Conservation (phyloP, 64 coral and sea anemone species). For the Stylophora pistillata region DNA sequence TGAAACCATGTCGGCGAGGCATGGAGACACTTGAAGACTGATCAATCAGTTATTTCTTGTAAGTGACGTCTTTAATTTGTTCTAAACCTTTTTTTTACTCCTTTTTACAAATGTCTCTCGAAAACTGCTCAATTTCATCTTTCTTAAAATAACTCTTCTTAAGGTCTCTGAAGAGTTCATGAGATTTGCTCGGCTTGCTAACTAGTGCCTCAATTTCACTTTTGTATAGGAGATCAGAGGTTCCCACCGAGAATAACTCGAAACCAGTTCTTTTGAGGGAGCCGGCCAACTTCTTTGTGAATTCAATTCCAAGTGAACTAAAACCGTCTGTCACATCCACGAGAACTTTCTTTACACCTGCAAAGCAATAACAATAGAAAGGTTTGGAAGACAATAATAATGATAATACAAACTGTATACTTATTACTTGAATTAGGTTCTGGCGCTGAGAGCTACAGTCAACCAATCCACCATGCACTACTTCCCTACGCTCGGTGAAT, state of each 20-base stretch:
- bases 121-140: constrained; percentile 2
- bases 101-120: not conserved
- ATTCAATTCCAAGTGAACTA: not conserved
- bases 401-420: no score
- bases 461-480: no score
- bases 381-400: no score
- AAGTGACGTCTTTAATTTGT: no score
- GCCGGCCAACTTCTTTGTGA: not conserved
- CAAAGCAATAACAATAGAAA: not conserved
- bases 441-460: no score
- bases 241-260: constrained; percentile 42
- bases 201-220: constrained; percentile 14
- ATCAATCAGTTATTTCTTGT: no score
- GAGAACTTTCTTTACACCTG: constrained; percentile 44
- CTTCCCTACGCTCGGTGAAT: no score
- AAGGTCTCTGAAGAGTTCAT: not conserved
- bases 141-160: not conserved
- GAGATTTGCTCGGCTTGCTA: constrained; percentile 26
- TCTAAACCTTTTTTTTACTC: not conserved
- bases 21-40: no score
- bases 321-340: constrained; percentile 40
- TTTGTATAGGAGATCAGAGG: not conserved
- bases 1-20: no score
- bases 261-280: not conserved
- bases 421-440: no score